Conservation (phyloP, 2,888 invertebrate species). For the Lithophane semibrunnea region DNA sequence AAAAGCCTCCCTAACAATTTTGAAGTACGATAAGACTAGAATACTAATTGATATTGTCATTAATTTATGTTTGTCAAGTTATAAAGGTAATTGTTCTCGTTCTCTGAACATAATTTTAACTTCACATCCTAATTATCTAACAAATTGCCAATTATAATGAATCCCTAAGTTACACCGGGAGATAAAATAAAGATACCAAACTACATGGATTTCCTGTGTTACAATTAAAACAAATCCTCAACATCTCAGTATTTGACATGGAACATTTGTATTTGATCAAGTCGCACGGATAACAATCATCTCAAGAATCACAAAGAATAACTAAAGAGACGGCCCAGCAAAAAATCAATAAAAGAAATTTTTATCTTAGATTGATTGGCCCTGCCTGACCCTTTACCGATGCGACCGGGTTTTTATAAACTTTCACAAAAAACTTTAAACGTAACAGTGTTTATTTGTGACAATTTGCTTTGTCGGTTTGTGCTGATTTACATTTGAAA, state of each 20-base stretch:
- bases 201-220: conserved; percentile 25
- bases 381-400: conserved; percentile 88
- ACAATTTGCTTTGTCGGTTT: conserved; percentile 91
- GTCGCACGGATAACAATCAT: conserved; percentile 86
- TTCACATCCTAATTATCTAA: neutral
- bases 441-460: conserved; percentile 90
- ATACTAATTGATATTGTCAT: no score
- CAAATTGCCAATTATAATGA: neutral
- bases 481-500: conserved; percentile 90
- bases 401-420: conserved; percentile 85
- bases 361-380: conserved; percentile 90
- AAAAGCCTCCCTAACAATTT: neutral
- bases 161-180: neutral
- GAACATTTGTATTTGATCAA: conserved; percentile 79
- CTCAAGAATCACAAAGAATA: conserved; percentile 79
- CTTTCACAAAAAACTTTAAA: conserved; percentile 86
- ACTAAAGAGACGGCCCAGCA: conserved; percentile 74
- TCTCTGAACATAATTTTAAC: neutral
- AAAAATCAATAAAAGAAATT: conserved; percentile 86
- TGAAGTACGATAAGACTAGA: no score
- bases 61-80: neutral
- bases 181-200: conserved; percentile 8
- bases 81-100: neutral
- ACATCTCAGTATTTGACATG: conserved; percentile 65
- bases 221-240: conserved; percentile 57